These are phyloP conservation scores for Phytoseiulus persimilis DNA, from an alignment of 2,888 invertebrate genomes.

Conservation along the genomic window DNA sequence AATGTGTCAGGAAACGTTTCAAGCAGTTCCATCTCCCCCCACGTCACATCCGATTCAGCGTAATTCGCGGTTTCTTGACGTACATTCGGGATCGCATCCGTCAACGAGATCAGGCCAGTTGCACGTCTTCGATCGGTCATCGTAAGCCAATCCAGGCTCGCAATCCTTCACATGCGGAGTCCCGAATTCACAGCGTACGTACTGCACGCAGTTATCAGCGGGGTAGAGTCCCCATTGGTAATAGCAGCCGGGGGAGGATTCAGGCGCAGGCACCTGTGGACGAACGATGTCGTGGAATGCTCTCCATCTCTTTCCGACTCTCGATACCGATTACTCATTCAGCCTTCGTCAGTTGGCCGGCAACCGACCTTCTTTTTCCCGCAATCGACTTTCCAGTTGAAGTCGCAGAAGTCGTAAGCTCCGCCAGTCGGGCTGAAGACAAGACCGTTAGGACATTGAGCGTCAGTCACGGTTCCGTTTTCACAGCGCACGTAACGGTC, in stretches of 20 bases:
- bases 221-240: constrained; percentile 73
- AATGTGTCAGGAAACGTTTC: not conserved
- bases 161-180: constrained; percentile 63
- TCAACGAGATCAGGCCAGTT: constrained; percentile 85
- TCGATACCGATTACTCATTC: too few relatives aligned
- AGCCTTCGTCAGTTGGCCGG: not conserved
- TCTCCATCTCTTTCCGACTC: too few relatives aligned
- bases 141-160: constrained; percentile 77
- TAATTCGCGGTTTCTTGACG: constrained; percentile 16
- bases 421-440: constrained; percentile 82
- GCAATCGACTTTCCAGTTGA: constrained; percentile 83
- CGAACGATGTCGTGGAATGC: too few relatives aligned
- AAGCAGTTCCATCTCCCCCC: too few relatives aligned
- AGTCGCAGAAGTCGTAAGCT: constrained; percentile 85
- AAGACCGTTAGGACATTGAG: constrained; percentile 82
- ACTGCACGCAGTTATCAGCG: constrained; percentile 67
- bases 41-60: too few relatives aligned
- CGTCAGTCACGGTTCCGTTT: constrained; percentile 78
- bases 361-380: constrained; percentile 53
- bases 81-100: constrained; percentile 78
- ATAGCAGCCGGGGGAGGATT: constrained; percentile 50
- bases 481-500: constrained; percentile 76
- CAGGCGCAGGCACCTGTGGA: constrained; percentile 43
- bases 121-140: constrained; percentile 75
- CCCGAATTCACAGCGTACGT: constrained; percentile 75